Evolutionary conservation across 2,797 vertebrate genomes (phyloP).

Genomic region (Chromis chromis): DNA sequence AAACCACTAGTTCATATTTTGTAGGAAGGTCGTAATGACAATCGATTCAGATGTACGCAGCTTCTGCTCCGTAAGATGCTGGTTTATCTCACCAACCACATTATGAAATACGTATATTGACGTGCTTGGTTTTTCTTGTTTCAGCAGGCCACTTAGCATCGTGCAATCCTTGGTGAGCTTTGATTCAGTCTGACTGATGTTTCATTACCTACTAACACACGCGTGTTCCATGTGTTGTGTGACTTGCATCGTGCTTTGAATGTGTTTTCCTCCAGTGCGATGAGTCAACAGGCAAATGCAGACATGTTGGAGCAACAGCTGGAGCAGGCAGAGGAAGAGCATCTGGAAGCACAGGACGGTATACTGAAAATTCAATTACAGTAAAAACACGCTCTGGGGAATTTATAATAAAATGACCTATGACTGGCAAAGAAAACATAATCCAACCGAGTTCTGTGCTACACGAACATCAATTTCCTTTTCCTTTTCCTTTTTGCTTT

Average conservation of each 20-base stretch:
- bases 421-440: slow-evolving; percentile 14
- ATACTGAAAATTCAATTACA: slow-evolving; percentile 32
- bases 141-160: background rate
- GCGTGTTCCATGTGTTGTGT: background rate
- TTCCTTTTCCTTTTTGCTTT: no score
- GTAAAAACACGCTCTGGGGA: slow-evolving; percentile 6
- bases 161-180: slow-evolving; percentile 24
- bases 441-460: background rate
- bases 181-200: background rate
- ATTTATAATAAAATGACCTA: slow-evolving; percentile 2
- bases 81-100: background rate
- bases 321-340: background rate
- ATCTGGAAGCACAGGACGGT: slow-evolving; percentile 34
- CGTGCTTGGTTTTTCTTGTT: background rate
- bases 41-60: background rate
- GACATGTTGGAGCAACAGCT: slow-evolving; percentile 12
- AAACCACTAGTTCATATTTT: background rate
- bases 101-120: background rate
- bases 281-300: background rate
- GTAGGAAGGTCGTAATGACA: background rate
- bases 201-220: background rate
- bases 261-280: slow-evolving; percentile 18
- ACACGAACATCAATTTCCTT: background rate
- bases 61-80: background rate
- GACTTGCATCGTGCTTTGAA: background rate